phyloP scores from a whole-genome alignment of 2,113 vertebrate species.

The Neomonachus schauinslandi region DNA sequence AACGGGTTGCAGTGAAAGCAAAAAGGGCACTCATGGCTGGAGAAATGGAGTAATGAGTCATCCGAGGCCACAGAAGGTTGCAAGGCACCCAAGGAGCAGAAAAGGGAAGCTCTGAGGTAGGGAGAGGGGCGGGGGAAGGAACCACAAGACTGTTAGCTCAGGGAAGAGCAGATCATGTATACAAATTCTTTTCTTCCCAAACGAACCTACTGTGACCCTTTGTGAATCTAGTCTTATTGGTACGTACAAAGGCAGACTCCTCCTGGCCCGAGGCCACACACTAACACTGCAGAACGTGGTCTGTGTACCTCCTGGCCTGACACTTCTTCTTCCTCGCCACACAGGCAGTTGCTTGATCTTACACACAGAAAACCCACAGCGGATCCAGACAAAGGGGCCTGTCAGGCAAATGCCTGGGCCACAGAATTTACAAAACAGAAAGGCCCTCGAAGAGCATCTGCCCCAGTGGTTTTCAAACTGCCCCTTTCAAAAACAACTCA shows the following conservation, averaged over 20 bases:
- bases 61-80: neutral
- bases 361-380: neutral
- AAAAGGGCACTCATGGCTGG: neutral
- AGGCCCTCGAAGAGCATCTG: neutral
- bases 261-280: neutral
- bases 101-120: neutral
- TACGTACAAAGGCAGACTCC: neutral
- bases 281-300: neutral
- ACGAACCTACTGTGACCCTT: neutral
- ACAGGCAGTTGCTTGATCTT: neutral
- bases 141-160: accelerated
- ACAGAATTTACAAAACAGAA: neutral
- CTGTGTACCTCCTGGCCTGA: accelerated
- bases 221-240: neutral
- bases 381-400: neutral
- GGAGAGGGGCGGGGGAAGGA: neutral
- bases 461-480: neutral
- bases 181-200: neutral
- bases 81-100: neutral
- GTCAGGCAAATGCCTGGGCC: neutral
- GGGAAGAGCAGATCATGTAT: neutral
- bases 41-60: neutral
- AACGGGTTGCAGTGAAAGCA: neutral
- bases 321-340: neutral
- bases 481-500: neutral